Evolutionary conservation across 2,888 invertebrate species (phyloP), one percentile per base, ranked within the genome.

Genomic region (Ichneumoninae sp.): DNA sequence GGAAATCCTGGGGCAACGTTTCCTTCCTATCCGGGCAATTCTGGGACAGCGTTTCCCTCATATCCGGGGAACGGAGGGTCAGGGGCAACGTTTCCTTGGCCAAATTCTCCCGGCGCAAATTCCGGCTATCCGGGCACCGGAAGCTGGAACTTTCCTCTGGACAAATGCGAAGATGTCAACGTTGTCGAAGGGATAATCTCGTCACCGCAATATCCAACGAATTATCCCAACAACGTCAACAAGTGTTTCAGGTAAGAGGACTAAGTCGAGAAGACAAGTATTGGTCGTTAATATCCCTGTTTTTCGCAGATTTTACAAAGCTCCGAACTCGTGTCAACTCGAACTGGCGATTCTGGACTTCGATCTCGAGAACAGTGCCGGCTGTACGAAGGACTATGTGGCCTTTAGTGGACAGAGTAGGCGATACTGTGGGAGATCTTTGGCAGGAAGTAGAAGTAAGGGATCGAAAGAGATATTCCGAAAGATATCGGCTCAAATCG

Each of bases 371-470:
- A 83, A 91, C 19, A 94, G 94, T 85, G 87, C 83, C 10, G 90
- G 92, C 60, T 95, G 95, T 86, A 65, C 86, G 5, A 94, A 94
- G 85, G 95, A 95, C 89, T 94, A 93, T 89, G 85, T 95, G n/a
- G 77, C 91, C 3, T 90, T 94, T 22, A 87, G 86, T 30, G 91
- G 89, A 50, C 91, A 92, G 66, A 88, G 90, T 73, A 89, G 89
- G 65, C 92, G 92, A 88, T 94, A 94, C 86, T 95, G 95, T 86
- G 94, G 94, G 26, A 89, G 89, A 57, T 90, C 91, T 26, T 89
- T 95, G 44, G 86, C 89, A 33, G 92, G 94, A 74, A 91, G 90
- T 66, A 94, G 93, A 91, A 91, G 94, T 93, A 86, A 76, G 88
- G n/a, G 30, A 13, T 47, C 6, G 60, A 44, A 57, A 52, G 22